Evolutionary conservation across 2,113 vertebrate species (phyloP).

Genomic region (Hypanus sabinus): DNA sequence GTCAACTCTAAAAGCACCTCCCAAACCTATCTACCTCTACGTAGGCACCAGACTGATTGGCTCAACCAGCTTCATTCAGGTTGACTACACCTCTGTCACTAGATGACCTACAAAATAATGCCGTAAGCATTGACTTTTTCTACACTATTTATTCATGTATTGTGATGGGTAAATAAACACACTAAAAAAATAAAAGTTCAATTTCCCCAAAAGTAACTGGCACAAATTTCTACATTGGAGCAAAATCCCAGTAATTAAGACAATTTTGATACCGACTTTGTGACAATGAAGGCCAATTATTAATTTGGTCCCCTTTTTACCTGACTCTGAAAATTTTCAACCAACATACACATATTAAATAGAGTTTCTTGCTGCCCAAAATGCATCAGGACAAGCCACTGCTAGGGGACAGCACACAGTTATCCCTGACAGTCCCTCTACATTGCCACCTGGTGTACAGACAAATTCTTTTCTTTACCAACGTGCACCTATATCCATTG

Average conservation of each 20-base stretch:
- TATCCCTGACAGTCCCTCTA: neutral
- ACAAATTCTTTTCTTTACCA: neutral
- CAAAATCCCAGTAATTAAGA: neutral
- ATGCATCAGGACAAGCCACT: neutral
- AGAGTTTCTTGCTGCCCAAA: neutral
- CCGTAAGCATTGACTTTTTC: no score
- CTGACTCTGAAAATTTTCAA: neutral
- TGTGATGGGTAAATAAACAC: neutral
- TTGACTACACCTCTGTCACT: no score
- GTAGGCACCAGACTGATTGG: no score
- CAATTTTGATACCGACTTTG: neutral
- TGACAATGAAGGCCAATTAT: neutral
- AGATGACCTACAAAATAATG: no score
- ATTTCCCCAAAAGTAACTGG: neutral
- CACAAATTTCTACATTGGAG: neutral
- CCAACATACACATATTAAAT: neutral
- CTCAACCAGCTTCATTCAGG: no score
- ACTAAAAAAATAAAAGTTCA: neutral
- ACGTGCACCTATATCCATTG: neutral
- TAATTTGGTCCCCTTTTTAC: neutral
- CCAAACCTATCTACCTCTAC: no score
- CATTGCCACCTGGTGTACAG: constrained; percentile 13
- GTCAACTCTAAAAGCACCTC: no score
- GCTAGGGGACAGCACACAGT: neutral
- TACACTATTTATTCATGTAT: no score